These are phyloP conservation scores for Mesorhabditis sp. DNA, from an alignment of 2,888 invertebrate species.

Conservation along the genomic window DNA sequence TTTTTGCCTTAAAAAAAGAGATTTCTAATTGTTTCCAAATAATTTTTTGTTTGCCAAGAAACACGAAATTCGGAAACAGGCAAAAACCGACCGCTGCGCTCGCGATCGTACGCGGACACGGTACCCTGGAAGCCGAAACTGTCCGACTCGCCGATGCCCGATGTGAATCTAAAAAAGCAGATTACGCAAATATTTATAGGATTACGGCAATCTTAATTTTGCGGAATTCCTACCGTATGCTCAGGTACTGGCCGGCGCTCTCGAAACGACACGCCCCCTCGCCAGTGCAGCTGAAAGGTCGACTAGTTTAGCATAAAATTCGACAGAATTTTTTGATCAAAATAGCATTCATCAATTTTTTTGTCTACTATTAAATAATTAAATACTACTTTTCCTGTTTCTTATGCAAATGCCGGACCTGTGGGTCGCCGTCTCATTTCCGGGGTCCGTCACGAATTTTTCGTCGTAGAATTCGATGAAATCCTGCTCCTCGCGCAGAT, in stretches of 20 bases:
- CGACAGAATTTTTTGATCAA: neutral
- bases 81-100: constrained; percentile 14
- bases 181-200: neutral
- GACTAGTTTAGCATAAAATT: neutral
- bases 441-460: constrained; percentile 11
- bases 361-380: neutral
- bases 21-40: too few species aligned
- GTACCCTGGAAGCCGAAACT: constrained; percentile 31
- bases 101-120: constrained; percentile 19
- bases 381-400: constrained; percentile 1
- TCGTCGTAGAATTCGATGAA: constrained; percentile 24
- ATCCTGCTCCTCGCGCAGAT: constrained; percentile 25
- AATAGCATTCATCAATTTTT: neutral
- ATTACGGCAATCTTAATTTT: neutral
- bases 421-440: constrained; percentile 14
- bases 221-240: constrained; percentile 11
- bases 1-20: too few species aligned
- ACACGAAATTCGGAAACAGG: too few species aligned
- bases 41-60: too few species aligned
- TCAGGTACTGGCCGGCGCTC: constrained; percentile 18
- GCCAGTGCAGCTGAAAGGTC: constrained; percentile 18
- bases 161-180: constrained; percentile 25
- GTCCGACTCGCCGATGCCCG: constrained; percentile 18
- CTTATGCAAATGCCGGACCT: constrained; percentile 8
- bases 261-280: constrained; percentile 18